Base-by-base conservation (phyloP, 2,797 vertebrate species). In the Eidolon dupreanum region DNA sequence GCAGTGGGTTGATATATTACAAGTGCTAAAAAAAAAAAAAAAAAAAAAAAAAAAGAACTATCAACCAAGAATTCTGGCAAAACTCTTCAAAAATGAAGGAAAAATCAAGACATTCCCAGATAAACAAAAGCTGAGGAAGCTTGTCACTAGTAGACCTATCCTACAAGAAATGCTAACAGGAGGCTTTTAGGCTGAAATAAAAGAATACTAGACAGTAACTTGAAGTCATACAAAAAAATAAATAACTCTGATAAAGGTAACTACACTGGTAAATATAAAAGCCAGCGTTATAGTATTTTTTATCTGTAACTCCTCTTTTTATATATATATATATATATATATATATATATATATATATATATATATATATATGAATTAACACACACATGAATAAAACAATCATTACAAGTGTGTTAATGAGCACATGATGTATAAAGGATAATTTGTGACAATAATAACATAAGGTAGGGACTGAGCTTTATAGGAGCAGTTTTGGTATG, bases 401-500 rank as follows among this genome's bases (percentile, higher is more conserved):
- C 20, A 51, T 33, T 70, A n/a, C 38, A 59, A 49, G 46, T 57
- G 26, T 74, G n/a, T 46, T 88, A 74, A 65, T 57, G 41, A 8
- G 8, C n/a, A 74, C 22, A 46, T 20, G 55, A 19, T 57, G 3
- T 65, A 55, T 88, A 55, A 73, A 63, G 8, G 65, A n/a, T 24
- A 65, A 88, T 53, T 87, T 93, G 20, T 81, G 92, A 88, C 53
- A 87, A 87, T 70, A 92, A 65, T 41, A 86, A 59, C 38, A 38
- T 84, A 55, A 75, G 8, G 19, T 88, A 20, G 55, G 16, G 33
- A 71, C 65, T 61, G 63, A 88, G 16, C 83, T 59, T 93, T 63
- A 79, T 79, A 71, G 43, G 43, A 93, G 65, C 41, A 71, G 61
- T 77, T 79, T 87, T 51, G 71, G 8, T 70, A 61, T 63, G 28